Conservation (phyloP, 2,888 invertebrate species). For the Machimus atricapillus region DNA sequence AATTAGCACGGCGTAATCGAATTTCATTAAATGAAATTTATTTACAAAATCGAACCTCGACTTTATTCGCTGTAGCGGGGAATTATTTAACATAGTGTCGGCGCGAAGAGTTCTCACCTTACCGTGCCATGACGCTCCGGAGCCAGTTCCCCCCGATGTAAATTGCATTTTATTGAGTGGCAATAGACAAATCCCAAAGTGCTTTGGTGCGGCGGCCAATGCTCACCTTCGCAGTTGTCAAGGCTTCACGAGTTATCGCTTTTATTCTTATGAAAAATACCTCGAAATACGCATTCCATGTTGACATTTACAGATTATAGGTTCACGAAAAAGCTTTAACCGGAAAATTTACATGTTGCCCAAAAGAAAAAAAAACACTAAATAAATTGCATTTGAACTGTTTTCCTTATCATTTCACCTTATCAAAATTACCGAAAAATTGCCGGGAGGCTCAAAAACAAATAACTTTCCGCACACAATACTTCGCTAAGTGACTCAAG, state of each 20-base stretch:
- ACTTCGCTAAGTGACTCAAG: constrained; percentile 9
- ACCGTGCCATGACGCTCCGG: background rate
- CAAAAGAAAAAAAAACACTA: background rate
- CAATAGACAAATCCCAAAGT: background rate
- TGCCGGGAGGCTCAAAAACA: background rate
- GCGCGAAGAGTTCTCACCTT: background rate
- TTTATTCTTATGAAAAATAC: background rate
- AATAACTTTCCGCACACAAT: background rate
- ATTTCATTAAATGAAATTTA: background rate
- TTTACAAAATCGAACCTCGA: background rate
- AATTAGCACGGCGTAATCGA: background rate
- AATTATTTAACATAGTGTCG: background rate
- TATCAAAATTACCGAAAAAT: constrained; percentile 1
- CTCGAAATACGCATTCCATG: background rate
- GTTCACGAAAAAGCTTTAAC: background rate
- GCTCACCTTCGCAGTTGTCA: background rate
- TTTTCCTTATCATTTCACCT: constrained; percentile 1
- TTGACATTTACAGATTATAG: background rate
- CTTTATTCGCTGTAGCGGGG: background rate
- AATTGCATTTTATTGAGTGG: background rate
- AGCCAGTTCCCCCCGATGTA: background rate
- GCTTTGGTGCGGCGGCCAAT: background rate
- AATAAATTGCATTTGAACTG: background rate
- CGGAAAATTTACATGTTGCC: background rate
- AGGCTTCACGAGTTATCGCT: background rate